Evolutionary conservation across 2,888 invertebrate genomes (phyloP).

Genomic region (Macropis europaea): DNA sequence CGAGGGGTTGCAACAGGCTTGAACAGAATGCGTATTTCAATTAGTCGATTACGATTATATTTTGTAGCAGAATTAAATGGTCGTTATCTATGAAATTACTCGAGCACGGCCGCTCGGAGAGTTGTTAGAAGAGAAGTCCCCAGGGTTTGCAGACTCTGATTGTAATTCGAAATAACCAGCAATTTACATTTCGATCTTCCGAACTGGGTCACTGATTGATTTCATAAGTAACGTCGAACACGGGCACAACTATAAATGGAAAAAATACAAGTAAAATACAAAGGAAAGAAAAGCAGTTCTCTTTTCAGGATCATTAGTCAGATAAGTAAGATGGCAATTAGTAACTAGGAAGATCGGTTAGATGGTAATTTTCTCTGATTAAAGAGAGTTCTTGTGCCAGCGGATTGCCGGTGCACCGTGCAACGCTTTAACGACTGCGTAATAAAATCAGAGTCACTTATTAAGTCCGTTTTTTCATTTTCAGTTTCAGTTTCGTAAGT

Average conservation of each 20-base stretch:
- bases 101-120: not conserved
- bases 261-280: constrained; percentile 28
- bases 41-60: not conserved
- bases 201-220: constrained; percentile 36
- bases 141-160: not conserved
- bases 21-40: no score
- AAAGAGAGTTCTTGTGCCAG: not conserved
- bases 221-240: constrained; percentile 22
- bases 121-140: constrained; percentile 22
- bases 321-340: no score
- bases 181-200: constrained; percentile 39
- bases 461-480: no score
- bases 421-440: no score
- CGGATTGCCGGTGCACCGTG: not conserved
- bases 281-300: constrained; percentile 10
- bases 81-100: constrained; percentile 22
- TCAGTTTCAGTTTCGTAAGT: no score
- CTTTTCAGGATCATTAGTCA: constrained; percentile 10
- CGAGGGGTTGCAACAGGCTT: no score
- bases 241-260: constrained; percentile 1
- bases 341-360: no score
- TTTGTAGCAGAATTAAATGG: constrained; percentile 1
- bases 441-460: no score
- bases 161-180: constrained; percentile 32
- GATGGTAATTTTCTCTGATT: not conserved